phyloP scores from a whole-genome alignment of 2,113 vertebrate species.

The Hiodon tergisus region DNA sequence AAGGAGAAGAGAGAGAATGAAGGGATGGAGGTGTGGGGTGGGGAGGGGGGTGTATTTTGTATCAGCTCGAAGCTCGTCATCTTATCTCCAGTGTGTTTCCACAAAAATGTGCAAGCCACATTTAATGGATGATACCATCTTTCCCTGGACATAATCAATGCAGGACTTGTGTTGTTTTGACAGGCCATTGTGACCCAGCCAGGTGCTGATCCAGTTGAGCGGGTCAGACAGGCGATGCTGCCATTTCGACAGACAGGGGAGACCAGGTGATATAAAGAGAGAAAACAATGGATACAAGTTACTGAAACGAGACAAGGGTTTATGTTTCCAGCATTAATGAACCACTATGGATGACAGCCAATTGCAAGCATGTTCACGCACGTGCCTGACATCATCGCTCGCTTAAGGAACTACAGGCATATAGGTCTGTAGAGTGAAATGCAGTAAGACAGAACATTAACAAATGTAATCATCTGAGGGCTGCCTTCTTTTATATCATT shows the following conservation, averaged over 20 bases:
- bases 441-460: neutral
- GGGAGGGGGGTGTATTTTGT: neutral
- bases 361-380: neutral
- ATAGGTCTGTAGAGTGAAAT: neutral
- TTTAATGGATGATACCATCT: conserved; percentile 37
- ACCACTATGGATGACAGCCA: too few relatives aligned
- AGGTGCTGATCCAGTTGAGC: conserved; percentile 35
- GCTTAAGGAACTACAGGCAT: neutral
- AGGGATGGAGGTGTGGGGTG: neutral
- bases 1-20: conserved; percentile 3
- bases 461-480: neutral
- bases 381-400: neutral
- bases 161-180: conserved; percentile 34
- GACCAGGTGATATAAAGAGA: conserved; percentile 36
- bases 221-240: conserved; percentile 39
- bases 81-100: conserved; percentile 25
- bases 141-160: conserved; percentile 46
- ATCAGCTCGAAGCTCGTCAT: conserved; percentile 32
- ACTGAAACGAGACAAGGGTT: conserved; percentile 24
- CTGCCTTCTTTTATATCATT: neutral
- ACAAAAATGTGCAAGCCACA: conserved; percentile 34
- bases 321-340: neutral
- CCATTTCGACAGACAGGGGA: conserved; percentile 40
- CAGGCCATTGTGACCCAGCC: conserved; percentile 25
- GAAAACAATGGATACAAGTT: conserved; percentile 38